phyloP scores from a whole-genome alignment of 2,113 vertebrate species.

The Sula dactylatra region DNA sequence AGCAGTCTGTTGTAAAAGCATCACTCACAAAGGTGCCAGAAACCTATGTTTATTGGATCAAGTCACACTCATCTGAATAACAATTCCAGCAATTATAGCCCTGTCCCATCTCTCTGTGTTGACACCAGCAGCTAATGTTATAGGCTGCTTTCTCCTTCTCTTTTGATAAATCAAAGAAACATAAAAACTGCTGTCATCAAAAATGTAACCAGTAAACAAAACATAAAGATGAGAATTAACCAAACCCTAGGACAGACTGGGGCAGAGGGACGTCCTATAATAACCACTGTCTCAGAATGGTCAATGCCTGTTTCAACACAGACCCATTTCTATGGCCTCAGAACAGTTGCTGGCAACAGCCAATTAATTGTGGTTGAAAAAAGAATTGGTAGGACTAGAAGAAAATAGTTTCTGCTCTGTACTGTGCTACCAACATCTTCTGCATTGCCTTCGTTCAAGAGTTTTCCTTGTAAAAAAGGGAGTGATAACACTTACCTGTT shows the following conservation, averaged over 20 bases:
- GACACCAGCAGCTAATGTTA: background rate
- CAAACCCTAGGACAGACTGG: fast-evolving
- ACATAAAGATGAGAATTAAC: background rate
- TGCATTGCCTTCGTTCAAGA: background rate
- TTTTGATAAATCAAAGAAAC: constrained; percentile 3
- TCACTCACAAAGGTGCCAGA: background rate
- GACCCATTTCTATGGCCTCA: background rate
- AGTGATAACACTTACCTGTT: background rate
- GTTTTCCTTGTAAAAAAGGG: background rate
- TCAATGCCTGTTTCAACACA: background rate
- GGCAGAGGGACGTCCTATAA: background rate
- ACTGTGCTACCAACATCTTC: background rate
- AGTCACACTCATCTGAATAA: background rate
- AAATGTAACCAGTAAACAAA: background rate
- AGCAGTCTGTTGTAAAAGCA: background rate
- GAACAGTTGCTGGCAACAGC: background rate
- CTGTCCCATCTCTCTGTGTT: background rate
- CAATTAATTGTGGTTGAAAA: background rate
- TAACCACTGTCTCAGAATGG: background rate
- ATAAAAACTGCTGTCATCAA: background rate
- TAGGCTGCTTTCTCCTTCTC: background rate
- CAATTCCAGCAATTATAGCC: constrained; percentile 6
- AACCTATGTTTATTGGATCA: constrained; percentile 10
- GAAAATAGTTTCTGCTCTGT: background rate
- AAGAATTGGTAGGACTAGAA: background rate